Evolutionary conservation across 2,888 invertebrate species (phyloP), one percentile per base, ranked within the genome.

Genomic region (Liposcelis brunnea): DNA sequence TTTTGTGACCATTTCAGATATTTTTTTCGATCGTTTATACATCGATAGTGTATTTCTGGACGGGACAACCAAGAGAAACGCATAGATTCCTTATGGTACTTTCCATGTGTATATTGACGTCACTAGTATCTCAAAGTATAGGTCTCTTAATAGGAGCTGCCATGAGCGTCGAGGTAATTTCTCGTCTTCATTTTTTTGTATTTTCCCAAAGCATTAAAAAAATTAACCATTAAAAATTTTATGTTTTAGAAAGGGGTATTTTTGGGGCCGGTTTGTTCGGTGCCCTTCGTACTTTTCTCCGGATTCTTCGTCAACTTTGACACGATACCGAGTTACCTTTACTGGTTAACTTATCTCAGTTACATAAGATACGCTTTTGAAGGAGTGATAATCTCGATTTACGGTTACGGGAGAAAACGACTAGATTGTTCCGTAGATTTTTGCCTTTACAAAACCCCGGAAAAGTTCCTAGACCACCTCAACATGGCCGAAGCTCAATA

Each of bases 271-370:
- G 87, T 93, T 32, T 80, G 86, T 49, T 81, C 84, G 52, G 40
- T 40, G 11, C 93, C 93, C 10, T 80, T 91, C 46, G 80, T 93
- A 40, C 71, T 93, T 26, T 93, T 93, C 67, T 89, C 89, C 31
- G 93, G 93, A 6, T 93, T 93, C 71, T 93, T 93, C 65, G 86
- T 91, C 42, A 89, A 85, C 61, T 80, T 91, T 62, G 79, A 83
- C 60, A 89, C 89, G 34, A 85, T 93, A 59, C 93, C 93, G 2
- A 71, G 72, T 45, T 93, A 91, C 61, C 68, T 94, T 43, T 79
- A 78, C 55, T 90, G 91, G 83, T 67, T 93, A 15, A 81, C 90
- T 2, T 91, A 91, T 61, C 69, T 85, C 21, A 91, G 90, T 54
- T 94, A 90, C 62, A 80, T 91, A 44, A 74, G 83, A 47, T 93